Base-by-base conservation (phyloP, 2,797 vertebrate genomes). In the Muscicapa comitata region DNA sequence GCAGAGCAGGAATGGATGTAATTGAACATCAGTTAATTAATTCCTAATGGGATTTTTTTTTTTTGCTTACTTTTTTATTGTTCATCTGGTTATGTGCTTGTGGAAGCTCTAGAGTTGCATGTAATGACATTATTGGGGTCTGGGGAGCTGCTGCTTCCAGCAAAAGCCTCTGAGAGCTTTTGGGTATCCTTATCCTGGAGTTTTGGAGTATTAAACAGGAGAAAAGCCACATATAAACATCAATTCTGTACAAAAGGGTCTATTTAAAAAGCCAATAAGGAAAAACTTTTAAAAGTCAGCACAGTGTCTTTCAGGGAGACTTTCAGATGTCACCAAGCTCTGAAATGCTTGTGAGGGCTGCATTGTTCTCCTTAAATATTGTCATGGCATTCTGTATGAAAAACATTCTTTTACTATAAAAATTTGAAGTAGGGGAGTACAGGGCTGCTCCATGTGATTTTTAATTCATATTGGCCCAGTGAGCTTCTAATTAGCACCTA, bases 1-100 rank as follows among this genome's bases (percentile, higher is more conserved):
- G 79, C 83, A 71, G 68, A 67, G 81, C 28, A 47, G 50, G 53
- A 40, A 31, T 38, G 40, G 65, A 50, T 78, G 76, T 75, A 86
- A 63, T 28, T 93, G 89, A 77, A 59, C 57, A 58, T 76, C 79
- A 61, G 75, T 57, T 94, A 93, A 95, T 94, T 94, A 94, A 96
- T 90, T 95, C 75, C 45, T 91, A 94, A 95, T 82, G 86, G 92
- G 84, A 68, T 67, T 51, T 68, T 33, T 50, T 74, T 74, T 62
- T 35, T 51, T 75, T 62, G 35, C 78, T 85, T 66, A 55, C 48
- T 74, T 77, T 51, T 74, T 89, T 76, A 77, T 83, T 77, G 72
- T 79, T 95, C 65, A 65, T 93, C 61, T 90, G 65, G 63, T 92
- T 91, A 86, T 89, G 75, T 66, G 75, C 79, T 77, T 17, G 75